Conservation (phyloP, 2,888 invertebrate genomes). For the Amblyjoppa proteus region DNA sequence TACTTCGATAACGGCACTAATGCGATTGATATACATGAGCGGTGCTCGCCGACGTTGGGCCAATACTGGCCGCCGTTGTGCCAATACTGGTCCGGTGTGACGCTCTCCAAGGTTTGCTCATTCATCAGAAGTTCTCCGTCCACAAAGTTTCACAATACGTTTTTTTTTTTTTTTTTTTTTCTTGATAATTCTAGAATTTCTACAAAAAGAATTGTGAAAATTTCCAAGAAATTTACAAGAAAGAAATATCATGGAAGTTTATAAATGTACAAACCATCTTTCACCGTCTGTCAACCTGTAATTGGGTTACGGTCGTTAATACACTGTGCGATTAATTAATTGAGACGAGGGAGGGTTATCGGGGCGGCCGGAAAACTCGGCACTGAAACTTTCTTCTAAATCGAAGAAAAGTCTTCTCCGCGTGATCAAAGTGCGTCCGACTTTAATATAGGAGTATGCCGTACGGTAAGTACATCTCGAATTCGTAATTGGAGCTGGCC, state of each 20-base stretch:
- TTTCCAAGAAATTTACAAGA: background rate
- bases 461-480: slow-evolving; percentile 54
- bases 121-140: no score
- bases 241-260: background rate
- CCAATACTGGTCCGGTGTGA: no score
- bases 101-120: no score
- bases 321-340: background rate
- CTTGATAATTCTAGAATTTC: no score
- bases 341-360: background rate
- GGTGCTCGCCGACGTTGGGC: no score
- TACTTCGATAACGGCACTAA: no score
- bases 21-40: no score
- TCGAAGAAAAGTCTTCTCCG: background rate
- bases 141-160: no score
- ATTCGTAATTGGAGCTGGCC: slow-evolving; percentile 62
- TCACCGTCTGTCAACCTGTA: background rate
- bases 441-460: background rate
- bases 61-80: no score
- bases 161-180: no score
- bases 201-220: background rate
- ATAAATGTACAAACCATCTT: background rate
- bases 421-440: slow-evolving; percentile 10
- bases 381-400: slow-evolving; percentile 25
- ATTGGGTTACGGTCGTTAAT: no score
- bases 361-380: background rate